Evolutionary conservation across 2,113 vertebrate genomes (phyloP).

Genomic region (Sander vitreus): DNA sequence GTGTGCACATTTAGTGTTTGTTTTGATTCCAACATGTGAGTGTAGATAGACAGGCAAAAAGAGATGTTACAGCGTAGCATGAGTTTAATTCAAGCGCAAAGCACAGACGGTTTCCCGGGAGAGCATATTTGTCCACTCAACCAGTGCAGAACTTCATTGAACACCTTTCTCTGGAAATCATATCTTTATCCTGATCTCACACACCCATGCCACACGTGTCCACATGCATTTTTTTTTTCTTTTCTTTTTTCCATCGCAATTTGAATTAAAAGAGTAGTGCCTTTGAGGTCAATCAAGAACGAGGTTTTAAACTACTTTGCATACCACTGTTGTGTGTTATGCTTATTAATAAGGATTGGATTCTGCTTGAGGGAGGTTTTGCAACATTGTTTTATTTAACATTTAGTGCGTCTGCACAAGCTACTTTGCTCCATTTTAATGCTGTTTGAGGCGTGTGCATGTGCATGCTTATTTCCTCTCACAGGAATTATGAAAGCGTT

Average conservation of each 20-base stretch:
- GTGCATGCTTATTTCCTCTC: conserved; percentile 24
- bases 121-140: conserved; percentile 75
- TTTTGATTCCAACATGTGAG: conserved; percentile 18
- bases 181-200: conserved; percentile 59
- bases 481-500: conserved; percentile 41
- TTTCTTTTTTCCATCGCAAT: neutral
- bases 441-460: conserved; percentile 1
- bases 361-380: conserved; percentile 21
- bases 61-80: conserved; percentile 55
- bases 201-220: conserved; percentile 38
- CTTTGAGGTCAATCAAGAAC: conserved; percentile 13
- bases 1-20: conserved; percentile 8
- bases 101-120: conserved; percentile 66
- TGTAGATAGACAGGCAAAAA: conserved; percentile 21
- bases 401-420: neutral
- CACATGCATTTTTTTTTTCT: conserved; percentile 1
- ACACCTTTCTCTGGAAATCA: conserved; percentile 69
- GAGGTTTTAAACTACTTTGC: neutral
- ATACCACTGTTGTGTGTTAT: neutral
- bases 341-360: conserved; percentile 13
- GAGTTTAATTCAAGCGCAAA: conserved; percentile 69
- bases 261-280: neutral
- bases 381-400: neutral
- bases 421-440: neutral
- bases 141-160: conserved; percentile 70